Evolutionary conservation across 2,888 invertebrate species (phyloP).

Genomic region (Meiosimyza decipiens): DNA sequence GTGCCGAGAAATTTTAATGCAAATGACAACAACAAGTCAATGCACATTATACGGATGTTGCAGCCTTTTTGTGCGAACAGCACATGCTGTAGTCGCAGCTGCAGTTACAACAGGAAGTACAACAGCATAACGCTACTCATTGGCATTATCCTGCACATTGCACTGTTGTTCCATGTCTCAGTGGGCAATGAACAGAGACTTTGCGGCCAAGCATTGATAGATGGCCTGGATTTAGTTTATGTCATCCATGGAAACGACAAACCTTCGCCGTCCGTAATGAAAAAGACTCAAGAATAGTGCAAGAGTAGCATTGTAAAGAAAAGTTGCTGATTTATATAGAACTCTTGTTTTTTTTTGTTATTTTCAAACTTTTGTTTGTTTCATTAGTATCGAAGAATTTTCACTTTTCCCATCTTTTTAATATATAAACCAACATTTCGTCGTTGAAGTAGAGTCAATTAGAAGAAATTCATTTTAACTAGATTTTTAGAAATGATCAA

Average conservation of each 20-base stretch:
- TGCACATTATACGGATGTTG: too few species aligned
- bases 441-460: too few species aligned
- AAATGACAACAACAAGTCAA: background rate
- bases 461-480: too few species aligned
- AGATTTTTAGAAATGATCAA: too few species aligned
- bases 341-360: too few species aligned
- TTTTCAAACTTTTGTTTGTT: too few species aligned
- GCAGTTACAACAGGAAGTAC: background rate
- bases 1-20: background rate
- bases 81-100: background rate
- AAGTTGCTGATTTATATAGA: too few species aligned
- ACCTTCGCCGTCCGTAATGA: background rate
- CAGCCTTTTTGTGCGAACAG: too few species aligned
- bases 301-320: too few species aligned
- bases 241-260: slow-evolving; percentile 50
- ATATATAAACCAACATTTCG: too few species aligned
- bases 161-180: slow-evolving; percentile 12
- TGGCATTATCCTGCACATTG: background rate
- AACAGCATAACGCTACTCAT: slow-evolving; percentile 3
- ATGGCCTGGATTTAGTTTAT: slow-evolving; percentile 51
- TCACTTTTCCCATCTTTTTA: too few species aligned
- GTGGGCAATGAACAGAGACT: slow-evolving; percentile 48
- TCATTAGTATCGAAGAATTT: too few species aligned
- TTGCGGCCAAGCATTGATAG: slow-evolving; percentile 51
- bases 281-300: background rate